Evolutionary conservation across 2,797 vertebrate species (phyloP), one percentile per base, ranked within the genome.

Genomic region (Dromococcyx pavoninus): DNA sequence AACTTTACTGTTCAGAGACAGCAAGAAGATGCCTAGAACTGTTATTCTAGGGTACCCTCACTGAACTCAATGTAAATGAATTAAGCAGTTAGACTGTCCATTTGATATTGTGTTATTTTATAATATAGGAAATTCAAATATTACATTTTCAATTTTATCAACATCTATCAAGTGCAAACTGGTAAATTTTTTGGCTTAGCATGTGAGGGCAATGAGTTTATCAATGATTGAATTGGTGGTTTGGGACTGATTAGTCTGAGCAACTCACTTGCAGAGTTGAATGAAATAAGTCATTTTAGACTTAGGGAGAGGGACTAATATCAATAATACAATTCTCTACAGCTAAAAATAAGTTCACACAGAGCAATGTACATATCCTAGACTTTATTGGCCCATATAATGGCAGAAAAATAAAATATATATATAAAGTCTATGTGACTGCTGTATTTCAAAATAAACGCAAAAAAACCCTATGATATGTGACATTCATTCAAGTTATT

Each of bases 261-360:
- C 37, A 88, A 71, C 67, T 13, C 5, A 0, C 85, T 86, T 86
- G 50, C 71, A 91, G 73, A 89, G 96, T 75, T 89, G 89, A 95
- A 86, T 57, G 16, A 88, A 96, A 71, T 72, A 96, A 95, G 41
- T 91, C 58, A 96, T 93, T 96, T 94, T 78, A 88, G 77, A 91
- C 37, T 88, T 70, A 27, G 43, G 43, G 33, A 95, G 70, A 91
- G 22, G 32, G 53, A 78, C 62, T 23, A 62, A 83, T 61, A 94
- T 79, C 65, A 84, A 89, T 88, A 97, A 93, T 54, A 43, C 21
- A 83, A 91, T 88, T 89, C 65, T 44, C 56, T n/a, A 53, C 13
- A 91, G 56, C n/a, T 86, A 88, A 94, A 74, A 92, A n/a, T 30
- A 84, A 91, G 60, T 61, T 74, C 92, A 69, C 53, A 57, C 4